phyloP scores from a whole-genome alignment of 1,140 invertebrate species.

The Teleogryllus occipitalis region DNA sequence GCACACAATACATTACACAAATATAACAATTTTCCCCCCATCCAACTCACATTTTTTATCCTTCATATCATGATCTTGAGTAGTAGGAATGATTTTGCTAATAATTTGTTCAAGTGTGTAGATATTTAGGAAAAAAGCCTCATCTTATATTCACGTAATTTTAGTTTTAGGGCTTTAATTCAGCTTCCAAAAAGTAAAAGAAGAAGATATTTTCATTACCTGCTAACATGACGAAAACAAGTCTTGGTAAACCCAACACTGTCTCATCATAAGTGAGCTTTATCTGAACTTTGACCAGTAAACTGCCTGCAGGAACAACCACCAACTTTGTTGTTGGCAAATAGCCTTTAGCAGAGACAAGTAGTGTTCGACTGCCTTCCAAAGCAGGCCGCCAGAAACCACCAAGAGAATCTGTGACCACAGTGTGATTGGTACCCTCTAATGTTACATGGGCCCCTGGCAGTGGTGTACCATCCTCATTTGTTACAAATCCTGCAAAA shows the following conservation, averaged over 20 bases:
- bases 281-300: conserved; percentile 49
- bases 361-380: conserved; percentile 46
- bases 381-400: conserved; percentile 47
- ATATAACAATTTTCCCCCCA: too few species aligned
- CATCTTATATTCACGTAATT: background rate
- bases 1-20: too few species aligned
- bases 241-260: conserved; percentile 60
- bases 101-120: too few species aligned
- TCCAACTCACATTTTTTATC: too few species aligned
- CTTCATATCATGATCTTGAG: too few species aligned
- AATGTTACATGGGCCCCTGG: conserved; percentile 64
- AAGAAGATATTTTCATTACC: conserved; percentile 40
- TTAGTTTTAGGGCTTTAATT: background rate
- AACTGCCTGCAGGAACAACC: conserved; percentile 35
- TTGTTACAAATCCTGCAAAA: conserved; percentile 47
- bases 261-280: conserved; percentile 54
- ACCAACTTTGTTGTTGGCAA: conserved; percentile 44
- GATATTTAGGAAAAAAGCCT: background rate
- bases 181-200: too few species aligned
- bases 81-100: too few species aligned
- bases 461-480: conserved; percentile 59
- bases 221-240: conserved; percentile 61
- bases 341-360: conserved; percentile 47
- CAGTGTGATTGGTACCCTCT: conserved; percentile 60
- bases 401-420: conserved; percentile 53